Base-by-base conservation (phyloP, 2,797 vertebrate genomes). In the Acanthurus leucopareius region DNA sequence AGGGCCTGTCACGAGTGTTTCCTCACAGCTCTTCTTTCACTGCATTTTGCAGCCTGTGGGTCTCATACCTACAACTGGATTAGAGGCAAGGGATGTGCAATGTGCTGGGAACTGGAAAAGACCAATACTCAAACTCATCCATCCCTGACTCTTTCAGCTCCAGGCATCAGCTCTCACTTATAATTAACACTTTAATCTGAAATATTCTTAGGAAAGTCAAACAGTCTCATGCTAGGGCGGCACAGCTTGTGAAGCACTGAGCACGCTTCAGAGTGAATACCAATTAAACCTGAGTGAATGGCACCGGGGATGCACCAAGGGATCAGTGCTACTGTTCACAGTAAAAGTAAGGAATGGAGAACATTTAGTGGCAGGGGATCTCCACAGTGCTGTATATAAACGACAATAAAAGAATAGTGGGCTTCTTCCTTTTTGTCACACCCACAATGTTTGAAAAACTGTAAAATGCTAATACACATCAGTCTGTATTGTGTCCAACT, bases 161-260 rank as follows among this genome's bases (percentile, higher is more conserved):
- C 75, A 58, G 73, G 74, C 73, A 71, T 68, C 64, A 79, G 80
- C 79, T 74, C 77, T 73, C 86, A 75, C 77, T 82, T 80, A 83
- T 87, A 81, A 90, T 87, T 86, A 82, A 86, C 85, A 44, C 75
- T 74, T 64, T 89, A 88, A 90, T 92, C 86, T 86, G 91, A 89
- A 87, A 79, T 53, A 73, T 87, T 90, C 82, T 71, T 69, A 76
- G 79, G 76, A 47, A 85, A 89, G 79, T 88, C 80, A 88, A 90
- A 85, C 77, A 81, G 84, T 47, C 76, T 80, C 82, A 80, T n/a
- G 82, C 73, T 84, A 86, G 10, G 68, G 66, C 48, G 54, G 76
- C 86, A 83, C 87, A 87, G 83, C 72, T 74, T 82, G 83, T 8
- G 22, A 68, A 69, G 45, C 48, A 1, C 62, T 20, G n/a, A 77